Evolutionary conservation across 2,888 invertebrate species (phyloP), one percentile per base, ranked within the genome.

Genomic region (Thera britannica): DNA sequence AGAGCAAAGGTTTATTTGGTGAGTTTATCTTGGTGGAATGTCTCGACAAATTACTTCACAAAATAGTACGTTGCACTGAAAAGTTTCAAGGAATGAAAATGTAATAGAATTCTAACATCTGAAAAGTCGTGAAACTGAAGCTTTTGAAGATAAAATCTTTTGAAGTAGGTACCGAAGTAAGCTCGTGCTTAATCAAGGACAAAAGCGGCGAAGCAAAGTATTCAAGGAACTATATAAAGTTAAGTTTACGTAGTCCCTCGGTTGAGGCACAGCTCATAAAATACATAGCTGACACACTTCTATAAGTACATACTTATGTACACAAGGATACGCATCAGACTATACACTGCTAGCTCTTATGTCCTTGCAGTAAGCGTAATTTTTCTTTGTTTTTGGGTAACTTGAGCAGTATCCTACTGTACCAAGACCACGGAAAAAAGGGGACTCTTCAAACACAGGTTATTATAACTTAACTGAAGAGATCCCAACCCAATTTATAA

Each of bases 181-280:
- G 67, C 69, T 62, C 12, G 34, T 12, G 60, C 52, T 67, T 71
- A 71, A 71, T 68, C 69, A 67, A 52, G 63, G 65, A 68, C 71
- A 67, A 68, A 70, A 67, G 68, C 68, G 64, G 68, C 70, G 68
- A 68, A 73, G 73, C 70, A 68, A 70, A 70, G 65, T 73, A 71
- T 71, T 73, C 67, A 65, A 68, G 66, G 62, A 67, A 71, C 64
- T 71, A 65, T 73, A 66, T 55, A 66, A 71, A 70, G 66, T 70
- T 70, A 71, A 70, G 66, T 70, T 70, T 65, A 70, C 55, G 62
- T 71, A 68, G 68, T 64, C 58, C 55, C 60, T 57, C 49, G n/a
- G 46, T 65, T 35, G 9, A 56, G 41, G 55, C 55, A 65, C 56
- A 60, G 65, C 60, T 51, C 7, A 57, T 51, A 11, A 23, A 1